Evolutionary conservation across 2,888 invertebrate species (phyloP).

Genomic region (Sipha maydis): DNA sequence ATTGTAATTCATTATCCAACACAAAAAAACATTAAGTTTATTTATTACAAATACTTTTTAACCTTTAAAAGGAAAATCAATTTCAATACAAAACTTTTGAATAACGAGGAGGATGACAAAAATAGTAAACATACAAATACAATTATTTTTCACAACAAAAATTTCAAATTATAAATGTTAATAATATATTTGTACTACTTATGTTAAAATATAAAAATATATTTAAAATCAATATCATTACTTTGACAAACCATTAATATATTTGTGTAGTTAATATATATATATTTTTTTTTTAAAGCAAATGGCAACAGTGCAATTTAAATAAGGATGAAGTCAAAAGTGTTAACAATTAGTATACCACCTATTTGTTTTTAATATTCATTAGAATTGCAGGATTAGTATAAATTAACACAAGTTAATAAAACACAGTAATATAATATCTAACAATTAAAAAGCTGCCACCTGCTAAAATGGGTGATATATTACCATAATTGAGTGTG

Average conservation of each 20-base stretch:
- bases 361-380: slow-evolving; percentile 4
- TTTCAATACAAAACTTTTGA: neutral
- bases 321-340: neutral
- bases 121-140: neutral
- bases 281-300: neutral
- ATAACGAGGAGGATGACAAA: neutral
- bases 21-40: slow-evolving; percentile 4
- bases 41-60: slow-evolving; percentile 5
- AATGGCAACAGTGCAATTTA: slow-evolving; percentile 20
- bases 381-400: slow-evolving; percentile 12
- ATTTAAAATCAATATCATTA: neutral
- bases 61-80: slow-evolving; percentile 26
- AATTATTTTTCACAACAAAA: slow-evolving; percentile 14
- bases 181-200: neutral
- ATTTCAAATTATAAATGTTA: slow-evolving; percentile 10
- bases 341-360: slow-evolving; percentile 16
- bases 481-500: slow-evolving; percentile 59
- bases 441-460: slow-evolving; percentile 48
- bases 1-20: slow-evolving; percentile 7
- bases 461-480: slow-evolving; percentile 29
- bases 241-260: neutral
- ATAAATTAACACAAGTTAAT: slow-evolving; percentile 33
- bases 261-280: neutral
- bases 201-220: slow-evolving; percentile 5
- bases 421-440: slow-evolving; percentile 28